These are phyloP conservation scores for Engystomops pustulosus DNA, from an alignment of 2,113 vertebrate genomes.

Conservation along the genomic window DNA sequence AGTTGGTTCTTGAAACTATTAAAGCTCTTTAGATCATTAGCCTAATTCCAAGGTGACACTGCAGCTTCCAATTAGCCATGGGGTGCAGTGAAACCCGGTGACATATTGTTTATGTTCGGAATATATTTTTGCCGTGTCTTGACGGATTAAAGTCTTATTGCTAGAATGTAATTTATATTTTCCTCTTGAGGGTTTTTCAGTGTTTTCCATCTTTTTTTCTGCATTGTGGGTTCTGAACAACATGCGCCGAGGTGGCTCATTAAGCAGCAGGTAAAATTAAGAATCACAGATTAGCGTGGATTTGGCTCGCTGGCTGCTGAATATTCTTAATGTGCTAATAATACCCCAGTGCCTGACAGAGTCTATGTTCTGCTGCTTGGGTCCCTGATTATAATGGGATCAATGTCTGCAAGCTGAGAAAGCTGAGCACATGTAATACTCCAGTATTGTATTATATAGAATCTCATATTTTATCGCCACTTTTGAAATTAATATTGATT, in stretches of 20 bases:
- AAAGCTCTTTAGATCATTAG: neutral
- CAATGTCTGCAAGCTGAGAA: constrained; percentile 36
- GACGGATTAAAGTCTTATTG: constrained; percentile 43
- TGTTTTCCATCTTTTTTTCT: constrained; percentile 23
- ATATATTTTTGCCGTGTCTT: constrained; percentile 43
- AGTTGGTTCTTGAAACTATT: constrained; percentile 1
- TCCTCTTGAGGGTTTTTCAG: constrained; percentile 26
- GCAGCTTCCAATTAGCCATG: constrained; percentile 31
- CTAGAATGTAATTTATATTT: constrained; percentile 48
- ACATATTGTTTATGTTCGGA: constrained; percentile 22
- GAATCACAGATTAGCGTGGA: constrained; percentile 46
- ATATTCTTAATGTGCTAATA: constrained; percentile 52
- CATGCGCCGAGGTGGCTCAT: constrained; percentile 47
- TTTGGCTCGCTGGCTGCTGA: constrained; percentile 50
- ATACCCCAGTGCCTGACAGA: constrained; percentile 36
- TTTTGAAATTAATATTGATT: neutral
- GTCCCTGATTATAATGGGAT: constrained; percentile 42
- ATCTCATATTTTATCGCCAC: neutral
- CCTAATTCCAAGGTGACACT: constrained; percentile 37
- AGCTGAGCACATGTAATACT: neutral
- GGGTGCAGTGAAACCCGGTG: neutral
- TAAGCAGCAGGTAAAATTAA: constrained; percentile 54
- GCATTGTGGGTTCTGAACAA: constrained; percentile 42
- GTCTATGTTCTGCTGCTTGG: constrained; percentile 33
- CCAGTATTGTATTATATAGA: neutral